Evolutionary conservation across 2,888 invertebrate species (phyloP).

Genomic region (Caenorhabditis angaria): DNA sequence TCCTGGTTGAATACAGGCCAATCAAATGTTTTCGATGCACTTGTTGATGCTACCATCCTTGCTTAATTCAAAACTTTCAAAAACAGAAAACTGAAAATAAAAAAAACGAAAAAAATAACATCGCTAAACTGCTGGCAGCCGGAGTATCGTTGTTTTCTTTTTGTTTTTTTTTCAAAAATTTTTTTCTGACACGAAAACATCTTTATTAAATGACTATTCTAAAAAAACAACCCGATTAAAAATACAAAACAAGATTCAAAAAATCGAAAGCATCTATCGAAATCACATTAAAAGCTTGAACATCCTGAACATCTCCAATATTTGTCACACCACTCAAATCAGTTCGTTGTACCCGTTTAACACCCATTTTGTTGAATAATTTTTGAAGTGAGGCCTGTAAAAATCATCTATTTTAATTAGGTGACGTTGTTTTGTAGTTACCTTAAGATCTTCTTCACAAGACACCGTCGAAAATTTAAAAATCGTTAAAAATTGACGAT

Average conservation of each 20-base stretch:
- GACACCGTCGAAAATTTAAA: conserved; percentile 30
- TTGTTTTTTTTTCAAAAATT: no score
- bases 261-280: conserved; percentile 31
- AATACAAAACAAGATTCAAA: conserved; percentile 23
- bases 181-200: no score
- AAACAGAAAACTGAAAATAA: no score
- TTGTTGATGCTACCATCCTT: no score
- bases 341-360: conserved; percentile 24
- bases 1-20: background rate
- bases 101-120: no score
- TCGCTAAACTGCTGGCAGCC: no score
- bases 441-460: conserved; percentile 26
- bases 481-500: conserved; percentile 29
- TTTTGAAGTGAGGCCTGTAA: conserved; percentile 21
- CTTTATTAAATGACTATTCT: no score
- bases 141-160: no score
- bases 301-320: conserved; percentile 10
- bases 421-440: background rate
- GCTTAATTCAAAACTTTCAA: no score
- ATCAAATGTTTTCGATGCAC: no score
- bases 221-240: background rate
- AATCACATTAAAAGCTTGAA: conserved; percentile 21
- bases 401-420: background rate
- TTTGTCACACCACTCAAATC: conserved; percentile 33
- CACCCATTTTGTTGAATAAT: conserved; percentile 19